Evolutionary conservation across 2,113 vertebrate genomes (phyloP).

Genomic region (Lipophrys pholis): DNA sequence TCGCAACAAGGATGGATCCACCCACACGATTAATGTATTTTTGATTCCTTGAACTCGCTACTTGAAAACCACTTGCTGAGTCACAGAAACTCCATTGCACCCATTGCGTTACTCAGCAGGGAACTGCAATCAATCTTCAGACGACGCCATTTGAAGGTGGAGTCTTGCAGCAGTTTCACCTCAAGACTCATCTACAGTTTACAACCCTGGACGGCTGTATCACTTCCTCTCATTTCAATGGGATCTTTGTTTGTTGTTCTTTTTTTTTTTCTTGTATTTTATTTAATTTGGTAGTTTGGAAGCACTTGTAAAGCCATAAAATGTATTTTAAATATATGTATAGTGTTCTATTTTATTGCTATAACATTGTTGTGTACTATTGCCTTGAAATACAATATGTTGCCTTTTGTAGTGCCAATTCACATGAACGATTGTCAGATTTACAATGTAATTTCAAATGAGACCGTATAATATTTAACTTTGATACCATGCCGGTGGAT

Average conservation of each 20-base stretch:
- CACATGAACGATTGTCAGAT: conserved; percentile 42
- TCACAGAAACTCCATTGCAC: conserved; percentile 33
- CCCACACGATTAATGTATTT: conserved; percentile 12
- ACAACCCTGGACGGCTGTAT: conserved; percentile 13
- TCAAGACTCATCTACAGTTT: conserved; percentile 45
- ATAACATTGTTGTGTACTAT: conserved; percentile 35
- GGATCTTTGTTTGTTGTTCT: conserved; percentile 36
- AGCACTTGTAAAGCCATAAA: conserved; percentile 46
- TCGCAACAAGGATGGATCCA: conserved; percentile 7
- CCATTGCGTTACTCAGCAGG: conserved; percentile 36
- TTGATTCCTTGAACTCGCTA: conserved; percentile 30
- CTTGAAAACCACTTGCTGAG: conserved; percentile 55
- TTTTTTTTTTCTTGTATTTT: conserved; percentile 39
- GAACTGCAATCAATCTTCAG: conserved; percentile 26
- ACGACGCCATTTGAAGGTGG: neutral
- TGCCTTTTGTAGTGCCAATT: conserved; percentile 45
- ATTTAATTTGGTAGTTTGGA: conserved; percentile 60
- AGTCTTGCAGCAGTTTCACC: conserved; percentile 26
- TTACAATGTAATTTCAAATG: conserved; percentile 22
- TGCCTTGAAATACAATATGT: conserved; percentile 47
- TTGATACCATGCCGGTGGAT: conserved; percentile 10
- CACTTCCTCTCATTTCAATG: conserved; percentile 35
- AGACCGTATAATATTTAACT: conserved; percentile 19
- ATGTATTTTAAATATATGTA: conserved; percentile 30
- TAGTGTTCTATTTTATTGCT: conserved; percentile 24